Evolutionary conservation across 1,140 invertebrate genomes (phyloP).

Genomic region (Drosophila melanica): DNA sequence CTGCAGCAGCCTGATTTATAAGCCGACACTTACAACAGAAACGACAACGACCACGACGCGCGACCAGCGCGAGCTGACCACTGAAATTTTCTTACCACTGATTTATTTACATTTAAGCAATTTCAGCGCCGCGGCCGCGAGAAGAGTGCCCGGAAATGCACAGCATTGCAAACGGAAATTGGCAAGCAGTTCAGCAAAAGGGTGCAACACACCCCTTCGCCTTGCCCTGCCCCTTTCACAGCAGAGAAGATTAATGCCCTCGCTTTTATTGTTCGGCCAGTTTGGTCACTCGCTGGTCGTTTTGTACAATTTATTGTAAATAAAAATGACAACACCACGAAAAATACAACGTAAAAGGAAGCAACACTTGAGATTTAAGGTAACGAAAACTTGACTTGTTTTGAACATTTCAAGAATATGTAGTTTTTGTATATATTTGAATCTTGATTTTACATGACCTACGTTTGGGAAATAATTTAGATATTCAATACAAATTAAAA

Average conservation of each 20-base stretch:
- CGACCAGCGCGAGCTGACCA: slow-evolving; percentile 47
- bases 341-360: slow-evolving; percentile 18
- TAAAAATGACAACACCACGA: slow-evolving; percentile 62
- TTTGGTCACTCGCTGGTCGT: slow-evolving; percentile 62
- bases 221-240: slow-evolving; percentile 19
- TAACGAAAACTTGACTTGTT: background rate
- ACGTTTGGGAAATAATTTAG: too few species aligned
- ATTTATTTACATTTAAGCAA: slow-evolving; percentile 83
- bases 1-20: slow-evolving; percentile 73
- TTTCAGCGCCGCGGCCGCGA: slow-evolving; percentile 63
- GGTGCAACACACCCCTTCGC: slow-evolving; percentile 34
- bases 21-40: slow-evolving; percentile 71
- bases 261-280: slow-evolving; percentile 81
- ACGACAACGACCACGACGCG: slow-evolving; percentile 42
- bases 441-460: background rate
- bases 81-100: slow-evolving; percentile 82
- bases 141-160: slow-evolving; percentile 52
- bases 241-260: slow-evolving; percentile 69
- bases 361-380: slow-evolving; percentile 3
- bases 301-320: slow-evolving; percentile 76
- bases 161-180: slow-evolving; percentile 79
- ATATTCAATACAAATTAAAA: too few species aligned
- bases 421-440: too few species aligned
- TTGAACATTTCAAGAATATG: background rate
- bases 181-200: slow-evolving; percentile 63